Evolutionary conservation across 1,140 invertebrate genomes (phyloP), one percentile per base, ranked within the genome.

Genomic region (Ceratitis capitata): DNA sequence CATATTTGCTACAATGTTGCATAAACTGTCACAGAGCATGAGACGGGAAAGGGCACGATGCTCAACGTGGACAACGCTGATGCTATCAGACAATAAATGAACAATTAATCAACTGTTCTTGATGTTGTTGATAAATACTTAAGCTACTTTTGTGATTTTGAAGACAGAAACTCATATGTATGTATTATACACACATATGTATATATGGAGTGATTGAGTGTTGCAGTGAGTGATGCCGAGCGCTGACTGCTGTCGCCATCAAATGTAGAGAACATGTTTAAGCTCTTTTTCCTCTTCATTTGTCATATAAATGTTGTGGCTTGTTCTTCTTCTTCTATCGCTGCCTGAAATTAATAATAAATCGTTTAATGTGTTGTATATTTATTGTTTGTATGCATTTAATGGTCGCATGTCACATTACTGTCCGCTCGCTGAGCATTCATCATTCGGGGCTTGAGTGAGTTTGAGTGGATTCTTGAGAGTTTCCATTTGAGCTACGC

Each of bases 391-490:
- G 51, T n/a, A 7, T n/a, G 61, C 16, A 19, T 35, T n/a, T 35
- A 69, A 69, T 69, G 61, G 61, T 6, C 61, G 29, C 29, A 69
- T 69, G 61, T 69, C 61, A 39, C 26, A 69, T 69, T 69, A 69
- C 26, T 69, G 61, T 69, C 32, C 26, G 32, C 61, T n/a, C 39
- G 32, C 7, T 14, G 14, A 1, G 39, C 32, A 39, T 69, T 69
- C 39, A 39, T 69, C 61, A 69, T 1, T 29, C 14, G 51, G 19
- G 23, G 19, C 19, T 23, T 19, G 6, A 56, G 51, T 6, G 1
- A n/a, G 49, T 2, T 19, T 53, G 1, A 3, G 12, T 19, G 14
- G 49, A 2, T 16, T 12, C 9, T 7, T 2, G 29, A 14, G 12
- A 35, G 29, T 35, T 32, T 7, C 1, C 29, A 64, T 26, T 26